These are phyloP conservation scores for Tenthredo distinguenda DNA, from an alignment of 2,888 invertebrate genomes.

Conservation along the genomic window DNA sequence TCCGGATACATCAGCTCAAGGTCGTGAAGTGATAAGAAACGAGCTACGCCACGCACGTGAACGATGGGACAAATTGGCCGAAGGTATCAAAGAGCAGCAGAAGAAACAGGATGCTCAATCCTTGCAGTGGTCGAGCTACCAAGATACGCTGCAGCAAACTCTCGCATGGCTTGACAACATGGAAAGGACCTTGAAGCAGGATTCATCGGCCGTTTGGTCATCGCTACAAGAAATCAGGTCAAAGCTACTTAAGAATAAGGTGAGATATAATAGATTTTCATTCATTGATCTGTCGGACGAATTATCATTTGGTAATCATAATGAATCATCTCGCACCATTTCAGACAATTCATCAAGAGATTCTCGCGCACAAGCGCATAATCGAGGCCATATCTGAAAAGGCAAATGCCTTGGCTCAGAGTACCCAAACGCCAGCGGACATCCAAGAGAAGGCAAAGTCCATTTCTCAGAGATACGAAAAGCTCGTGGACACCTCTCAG, in stretches of 20 bases:
- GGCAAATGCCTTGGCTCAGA: conserved; percentile 85
- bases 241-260: conserved; percentile 90
- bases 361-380: conserved; percentile 92
- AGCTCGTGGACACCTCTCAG: conserved; percentile 84
- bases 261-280: conserved; percentile 61
- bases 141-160: conserved; percentile 91
- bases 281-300: conserved; percentile 8
- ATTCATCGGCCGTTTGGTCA: conserved; percentile 86
- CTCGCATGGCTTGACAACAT: conserved; percentile 92
- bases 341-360: conserved; percentile 91
- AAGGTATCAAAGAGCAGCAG: conserved; percentile 90
- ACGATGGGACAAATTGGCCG: conserved; percentile 93
- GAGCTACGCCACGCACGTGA: conserved; percentile 90
- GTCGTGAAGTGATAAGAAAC: conserved; percentile 93
- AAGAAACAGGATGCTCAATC: conserved; percentile 91
- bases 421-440: conserved; percentile 80
- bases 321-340: conserved; percentile 4
- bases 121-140: conserved; percentile 91
- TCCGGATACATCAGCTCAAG: conserved; percentile 94
- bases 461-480: conserved; percentile 88
- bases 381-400: conserved; percentile 95
- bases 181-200: conserved; percentile 87
- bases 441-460: conserved; percentile 86
- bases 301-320: background rate
- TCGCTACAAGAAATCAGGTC: conserved; percentile 92